Evolutionary conservation across 2,113 vertebrate species (phyloP).

Genomic region (Pyrgilauda ruficollis): DNA sequence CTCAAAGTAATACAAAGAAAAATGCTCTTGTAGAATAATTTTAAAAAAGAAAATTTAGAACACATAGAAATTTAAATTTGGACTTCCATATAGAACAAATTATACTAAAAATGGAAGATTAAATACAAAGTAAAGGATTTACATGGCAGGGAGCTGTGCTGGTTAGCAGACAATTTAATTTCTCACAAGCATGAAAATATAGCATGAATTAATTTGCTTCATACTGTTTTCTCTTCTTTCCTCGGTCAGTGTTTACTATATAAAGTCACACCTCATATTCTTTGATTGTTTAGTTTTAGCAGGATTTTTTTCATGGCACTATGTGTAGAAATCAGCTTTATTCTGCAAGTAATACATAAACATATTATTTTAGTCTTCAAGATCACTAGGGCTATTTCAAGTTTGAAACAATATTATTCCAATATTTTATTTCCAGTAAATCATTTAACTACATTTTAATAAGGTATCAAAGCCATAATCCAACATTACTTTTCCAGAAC

Average conservation of each 20-base stretch:
- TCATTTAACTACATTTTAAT: not conserved
- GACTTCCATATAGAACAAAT: constrained; percentile 5
- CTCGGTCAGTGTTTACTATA: constrained; percentile 71
- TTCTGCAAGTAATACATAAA: constrained; percentile 36
- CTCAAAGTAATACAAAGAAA: not conserved
- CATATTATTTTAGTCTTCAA: not conserved
- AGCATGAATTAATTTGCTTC: constrained; percentile 74
- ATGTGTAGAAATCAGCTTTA: constrained; percentile 36
- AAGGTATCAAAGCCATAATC: not conserved
- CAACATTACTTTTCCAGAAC: not conserved
- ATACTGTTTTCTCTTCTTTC: constrained; percentile 62
- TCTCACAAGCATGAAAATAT: constrained; percentile 65
- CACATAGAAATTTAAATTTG: not conserved
- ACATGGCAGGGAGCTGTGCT: constrained; percentile 16
- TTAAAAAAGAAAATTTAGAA: constrained; percentile 22
- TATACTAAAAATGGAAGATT: constrained; percentile 7
- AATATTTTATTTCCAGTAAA: not conserved
- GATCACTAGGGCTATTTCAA: constrained; percentile 1
- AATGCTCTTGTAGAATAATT: not conserved
- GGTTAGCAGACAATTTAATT: constrained; percentile 71
- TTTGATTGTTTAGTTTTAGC: constrained; percentile 69
- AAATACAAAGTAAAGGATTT: constrained; percentile 3
- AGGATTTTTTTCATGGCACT: constrained; percentile 52
- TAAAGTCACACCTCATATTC: constrained; percentile 65
- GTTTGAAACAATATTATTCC: constrained; percentile 12